Evolutionary conservation across 2,113 vertebrate species (phyloP).

Genomic region (Zingel zingel): DNA sequence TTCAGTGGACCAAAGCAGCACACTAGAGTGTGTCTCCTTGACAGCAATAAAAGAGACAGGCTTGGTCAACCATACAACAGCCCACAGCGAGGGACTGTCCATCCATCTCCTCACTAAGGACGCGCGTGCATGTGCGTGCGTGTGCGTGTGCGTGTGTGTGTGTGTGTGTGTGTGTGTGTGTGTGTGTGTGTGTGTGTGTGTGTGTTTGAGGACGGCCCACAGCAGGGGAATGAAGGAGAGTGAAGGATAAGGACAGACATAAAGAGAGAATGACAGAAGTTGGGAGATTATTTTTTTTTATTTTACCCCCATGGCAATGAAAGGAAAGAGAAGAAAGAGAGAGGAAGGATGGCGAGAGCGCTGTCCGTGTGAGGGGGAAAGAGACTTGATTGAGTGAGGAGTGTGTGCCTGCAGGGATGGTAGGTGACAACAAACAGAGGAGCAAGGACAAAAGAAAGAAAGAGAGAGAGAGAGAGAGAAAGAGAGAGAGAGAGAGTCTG

Average conservation of each 20-base stretch:
- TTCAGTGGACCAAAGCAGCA: slow-evolving; percentile 26
- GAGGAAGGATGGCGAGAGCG: slow-evolving; percentile 34
- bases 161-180: not conserved
- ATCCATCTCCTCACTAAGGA: slow-evolving; percentile 15
- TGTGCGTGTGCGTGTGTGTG: not conserved
- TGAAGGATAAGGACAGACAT: slow-evolving; percentile 38
- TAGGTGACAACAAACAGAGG: slow-evolving; percentile 53
- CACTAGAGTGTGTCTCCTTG: slow-evolving; percentile 30
- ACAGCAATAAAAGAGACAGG: slow-evolving; percentile 53
- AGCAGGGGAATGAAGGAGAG: slow-evolving; percentile 38
- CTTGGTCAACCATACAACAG: slow-evolving; percentile 47
- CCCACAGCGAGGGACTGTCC: slow-evolving; percentile 34
- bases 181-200: not conserved
- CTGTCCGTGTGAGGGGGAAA: slow-evolving; percentile 9
- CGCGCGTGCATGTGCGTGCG: not conserved
- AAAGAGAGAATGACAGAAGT: slow-evolving; percentile 35
- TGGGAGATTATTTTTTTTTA: slow-evolving; percentile 16
- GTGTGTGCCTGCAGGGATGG: slow-evolving; percentile 36
- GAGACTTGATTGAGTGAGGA: slow-evolving; percentile 33
- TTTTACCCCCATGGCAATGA: slow-evolving; percentile 30
- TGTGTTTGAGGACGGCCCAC: slow-evolving; percentile 12
- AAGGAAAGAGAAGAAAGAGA: slow-evolving; percentile 15
- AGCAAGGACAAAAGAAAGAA: slow-evolving; percentile 9
- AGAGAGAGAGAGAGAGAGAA: slow-evolving; percentile 10
- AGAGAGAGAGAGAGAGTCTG: not conserved